Conservation (phyloP, 2,113 vertebrate species). For the Sakesphorus luctuosus region DNA sequence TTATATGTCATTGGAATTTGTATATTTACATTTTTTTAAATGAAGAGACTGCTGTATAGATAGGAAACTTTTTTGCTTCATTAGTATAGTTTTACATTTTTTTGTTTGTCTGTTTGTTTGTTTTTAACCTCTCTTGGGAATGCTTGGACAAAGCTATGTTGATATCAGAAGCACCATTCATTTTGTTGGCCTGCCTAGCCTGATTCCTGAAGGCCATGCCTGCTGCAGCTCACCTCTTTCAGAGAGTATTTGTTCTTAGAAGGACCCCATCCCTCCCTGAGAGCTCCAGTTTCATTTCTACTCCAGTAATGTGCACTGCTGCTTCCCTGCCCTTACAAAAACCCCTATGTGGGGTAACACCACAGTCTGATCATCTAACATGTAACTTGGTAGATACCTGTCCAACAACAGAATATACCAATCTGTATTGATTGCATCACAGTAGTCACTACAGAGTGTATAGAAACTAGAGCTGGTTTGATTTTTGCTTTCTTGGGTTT, state of each 20-base stretch:
- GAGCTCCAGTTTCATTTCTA: conserved; percentile 74
- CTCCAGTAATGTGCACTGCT: conserved; percentile 63
- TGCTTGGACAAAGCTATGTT: conserved; percentile 86
- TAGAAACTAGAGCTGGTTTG: conserved; percentile 71
- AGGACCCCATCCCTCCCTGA: conserved; percentile 67
- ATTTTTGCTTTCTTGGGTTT: conserved; percentile 36
- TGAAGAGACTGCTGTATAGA: conserved; percentile 84
- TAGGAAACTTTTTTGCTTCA: conserved; percentile 84
- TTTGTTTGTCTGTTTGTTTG: conserved; percentile 42
- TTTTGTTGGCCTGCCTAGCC: conserved; percentile 85
- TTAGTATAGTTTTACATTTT: conserved; percentile 87
- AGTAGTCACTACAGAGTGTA: conserved; percentile 74
- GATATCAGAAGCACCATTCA: conserved; percentile 79
- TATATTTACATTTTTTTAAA: conserved; percentile 85
- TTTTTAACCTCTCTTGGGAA: conserved; percentile 82
- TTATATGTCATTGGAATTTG: conserved; percentile 88
- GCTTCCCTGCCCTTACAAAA: conserved; percentile 67
- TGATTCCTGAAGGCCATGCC: conserved; percentile 65
- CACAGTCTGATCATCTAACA: conserved; percentile 78
- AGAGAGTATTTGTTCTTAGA: conserved; percentile 74
- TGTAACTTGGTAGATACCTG: conserved; percentile 77
- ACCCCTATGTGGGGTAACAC: conserved; percentile 72
- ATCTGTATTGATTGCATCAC: conserved; percentile 73
- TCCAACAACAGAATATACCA: conserved; percentile 76
- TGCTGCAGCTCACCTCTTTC: conserved; percentile 67